phyloP scores from a whole-genome alignment of 1,140 invertebrate species.

The Gyrodactylus salaris region DNA sequence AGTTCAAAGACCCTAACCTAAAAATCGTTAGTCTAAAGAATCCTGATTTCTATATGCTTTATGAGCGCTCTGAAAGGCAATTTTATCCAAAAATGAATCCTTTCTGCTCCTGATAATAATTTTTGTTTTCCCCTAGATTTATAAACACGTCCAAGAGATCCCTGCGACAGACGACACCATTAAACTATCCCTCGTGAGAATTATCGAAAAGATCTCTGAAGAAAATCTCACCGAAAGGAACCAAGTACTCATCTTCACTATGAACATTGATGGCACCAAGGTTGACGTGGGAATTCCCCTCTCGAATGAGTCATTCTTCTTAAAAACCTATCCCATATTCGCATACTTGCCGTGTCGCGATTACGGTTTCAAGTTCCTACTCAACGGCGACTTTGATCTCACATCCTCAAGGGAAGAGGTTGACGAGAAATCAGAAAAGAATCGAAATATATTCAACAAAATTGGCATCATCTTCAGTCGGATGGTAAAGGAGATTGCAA shows the following conservation, averaged over 20 bases:
- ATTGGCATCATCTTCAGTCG: background rate
- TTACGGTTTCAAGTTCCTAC: background rate
- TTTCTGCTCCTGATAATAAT: too few species aligned
- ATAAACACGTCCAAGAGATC: background rate
- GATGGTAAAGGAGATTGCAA: background rate
- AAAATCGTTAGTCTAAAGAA: too few species aligned
- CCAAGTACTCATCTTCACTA: background rate
- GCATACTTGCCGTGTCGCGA: background rate
- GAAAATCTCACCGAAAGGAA: background rate
- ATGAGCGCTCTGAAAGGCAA: too few species aligned
- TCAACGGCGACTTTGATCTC: background rate
- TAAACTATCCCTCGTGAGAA: background rate
- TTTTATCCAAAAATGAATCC: too few species aligned
- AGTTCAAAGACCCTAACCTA: too few species aligned
- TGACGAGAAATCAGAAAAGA: background rate
- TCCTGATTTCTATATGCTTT: too few species aligned
- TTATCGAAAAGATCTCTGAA: background rate
- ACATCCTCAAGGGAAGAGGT: background rate
- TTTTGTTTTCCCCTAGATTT: background rate
- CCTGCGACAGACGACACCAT: background rate
- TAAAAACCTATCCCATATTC: background rate
- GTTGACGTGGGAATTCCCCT: background rate
- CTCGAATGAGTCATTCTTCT: background rate
- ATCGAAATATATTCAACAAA: background rate
- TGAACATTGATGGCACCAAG: background rate